Percentiles rank a stretch among this genome's conserved stretches.
phyloP scores from a whole-genome alignment of 2,113 vertebrate genomes.

The Sander lucioperca region DNA sequence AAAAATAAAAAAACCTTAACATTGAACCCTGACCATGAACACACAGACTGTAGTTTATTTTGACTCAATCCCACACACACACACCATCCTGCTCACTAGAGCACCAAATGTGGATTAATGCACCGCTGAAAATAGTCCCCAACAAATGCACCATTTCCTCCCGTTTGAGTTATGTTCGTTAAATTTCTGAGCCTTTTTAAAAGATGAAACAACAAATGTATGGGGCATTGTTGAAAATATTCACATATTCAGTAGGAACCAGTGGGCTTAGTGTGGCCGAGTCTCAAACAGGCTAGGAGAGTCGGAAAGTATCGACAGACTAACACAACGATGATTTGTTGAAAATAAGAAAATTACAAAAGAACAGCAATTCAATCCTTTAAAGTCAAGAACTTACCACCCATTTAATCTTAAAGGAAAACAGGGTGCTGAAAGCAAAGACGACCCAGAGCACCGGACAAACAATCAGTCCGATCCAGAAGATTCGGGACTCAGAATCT shows the following conservation, averaged over 20 bases:
- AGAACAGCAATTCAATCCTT: not conserved
- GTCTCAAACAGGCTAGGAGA: not conserved
- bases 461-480: slow-evolving; percentile 93
- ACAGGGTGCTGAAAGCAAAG: slow-evolving; percentile 92
- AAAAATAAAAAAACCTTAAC: too few relatives aligned
- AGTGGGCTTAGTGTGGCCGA: not conserved
- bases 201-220: too few relatives aligned
- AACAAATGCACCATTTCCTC: too few relatives aligned
- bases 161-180: too few relatives aligned
- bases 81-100: too few relatives aligned
- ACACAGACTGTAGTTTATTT: too few relatives aligned
- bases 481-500: slow-evolving; percentile 93
- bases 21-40: too few relatives aligned
- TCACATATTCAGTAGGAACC: not conserved
- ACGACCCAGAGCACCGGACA: slow-evolving; percentile 94
- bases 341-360: not conserved
- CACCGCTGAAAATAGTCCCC: too few relatives aligned
- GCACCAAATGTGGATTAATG: too few relatives aligned
- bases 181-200: too few relatives aligned
- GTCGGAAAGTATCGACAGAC: not conserved
- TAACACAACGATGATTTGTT: not conserved
- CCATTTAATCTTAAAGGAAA: slow-evolving; percentile 96
- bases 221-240: too few relatives aligned
- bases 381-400: slow-evolving; percentile 85
- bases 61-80: too few relatives aligned